Evolutionary conservation across 2,797 vertebrate genomes (phyloP), one percentile per base, ranked within the genome.

Genomic region (Hylomyscus alleni): DNA sequence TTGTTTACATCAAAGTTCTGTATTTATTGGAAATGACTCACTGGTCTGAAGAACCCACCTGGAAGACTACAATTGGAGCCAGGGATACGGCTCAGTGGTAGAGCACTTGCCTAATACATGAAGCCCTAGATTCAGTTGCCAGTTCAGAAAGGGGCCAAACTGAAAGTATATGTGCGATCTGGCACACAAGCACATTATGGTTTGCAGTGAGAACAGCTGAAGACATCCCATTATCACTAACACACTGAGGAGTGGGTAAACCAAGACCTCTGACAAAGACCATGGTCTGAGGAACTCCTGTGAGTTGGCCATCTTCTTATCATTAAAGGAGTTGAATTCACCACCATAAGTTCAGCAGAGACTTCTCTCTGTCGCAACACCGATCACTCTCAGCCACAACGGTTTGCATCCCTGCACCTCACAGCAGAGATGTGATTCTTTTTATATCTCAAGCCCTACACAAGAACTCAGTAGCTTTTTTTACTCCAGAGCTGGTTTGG

Each of bases 291-390:
- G 40, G 81, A 85, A 81, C 20, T 87, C 81, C 26, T 3, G 50
- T 17, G 1, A 54, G 22, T 26, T 90, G 34, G 37, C 67, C 20
- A 31, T 52, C 52, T 47, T 93, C 44, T 14, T 34, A 60, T 50
- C 62, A 19, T 84, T 82, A 52, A 90, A 92, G 78, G 56, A 95
- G 88, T 17, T 90, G 15, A 78, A 84, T 60, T 56, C 6, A 19
- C 26, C 22, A 12, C 1, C 50, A 44, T 86, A 89, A 65, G 12
- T 60, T 82, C 65, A 22, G 22, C 67, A 75, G n/a, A 54, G n/a
- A 26, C 29, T 67, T 11, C 54, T 47, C 26, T 80, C 40, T n/a
- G 52, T 84, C 34, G 19, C 62, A 72, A 29, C 50, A 40, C 8
- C 2, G 29, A 26, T 44, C 50, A 87, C 76, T 60, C 56, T 44